phyloP scores from a whole-genome alignment of 2,888 invertebrate genomes.

The Incurvaria masculella region DNA sequence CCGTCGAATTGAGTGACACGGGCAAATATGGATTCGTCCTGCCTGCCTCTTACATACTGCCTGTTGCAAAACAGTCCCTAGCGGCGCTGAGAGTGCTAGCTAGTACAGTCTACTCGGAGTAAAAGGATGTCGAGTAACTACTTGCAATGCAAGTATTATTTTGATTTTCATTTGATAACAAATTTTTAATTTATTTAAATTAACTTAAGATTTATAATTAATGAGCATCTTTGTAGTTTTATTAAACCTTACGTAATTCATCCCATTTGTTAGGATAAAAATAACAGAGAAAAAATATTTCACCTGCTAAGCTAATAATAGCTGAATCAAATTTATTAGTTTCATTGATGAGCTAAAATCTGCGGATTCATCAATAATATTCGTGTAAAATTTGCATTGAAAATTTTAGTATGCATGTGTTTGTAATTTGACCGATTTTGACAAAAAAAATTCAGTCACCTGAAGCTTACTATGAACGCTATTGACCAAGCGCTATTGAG shows the following conservation, averaged over 20 bases:
- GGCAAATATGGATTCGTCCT: slow-evolving; percentile 85
- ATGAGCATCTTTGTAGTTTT: neutral
- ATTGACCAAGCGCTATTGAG: too few species aligned
- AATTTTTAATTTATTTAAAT: slow-evolving; percentile 2
- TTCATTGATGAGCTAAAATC: too few species aligned
- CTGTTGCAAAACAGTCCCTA: slow-evolving; percentile 71
- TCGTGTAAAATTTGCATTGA: too few species aligned
- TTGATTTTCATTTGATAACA: too few species aligned
- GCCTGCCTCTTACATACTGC: slow-evolving; percentile 72
- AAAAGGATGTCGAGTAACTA: neutral
- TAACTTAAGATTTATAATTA: neutral
- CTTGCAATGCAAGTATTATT: slow-evolving; percentile 1
- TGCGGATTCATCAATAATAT: too few species aligned
- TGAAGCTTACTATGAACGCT: too few species aligned
- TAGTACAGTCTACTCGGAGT: neutral
- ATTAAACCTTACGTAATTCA: neutral
- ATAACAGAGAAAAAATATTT: slow-evolving; percentile 18
- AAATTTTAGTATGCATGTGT: too few species aligned
- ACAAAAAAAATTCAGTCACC: too few species aligned
- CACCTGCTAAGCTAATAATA: slow-evolving; percentile 4
- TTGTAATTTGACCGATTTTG: too few species aligned
- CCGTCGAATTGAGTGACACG: slow-evolving; percentile 83
- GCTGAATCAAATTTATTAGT: too few species aligned
- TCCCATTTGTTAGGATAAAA: slow-evolving; percentile 23
- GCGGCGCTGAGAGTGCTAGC: slow-evolving; percentile 67